Conservation (phyloP, 2,113 vertebrate species). For the Propithecus coquereli region DNA sequence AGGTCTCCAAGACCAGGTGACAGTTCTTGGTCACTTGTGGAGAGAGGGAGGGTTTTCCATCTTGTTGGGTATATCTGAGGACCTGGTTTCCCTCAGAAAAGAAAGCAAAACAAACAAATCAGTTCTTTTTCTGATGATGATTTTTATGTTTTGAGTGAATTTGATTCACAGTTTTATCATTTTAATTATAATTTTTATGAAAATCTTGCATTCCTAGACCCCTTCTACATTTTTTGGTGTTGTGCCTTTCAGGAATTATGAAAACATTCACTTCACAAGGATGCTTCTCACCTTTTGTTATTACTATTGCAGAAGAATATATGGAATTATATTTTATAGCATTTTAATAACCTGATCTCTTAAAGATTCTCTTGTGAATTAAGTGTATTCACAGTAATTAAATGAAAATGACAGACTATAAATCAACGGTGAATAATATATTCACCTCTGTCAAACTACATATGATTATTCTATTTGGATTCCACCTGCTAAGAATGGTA, state of each 20-base stretch:
- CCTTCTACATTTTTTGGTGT: background rate
- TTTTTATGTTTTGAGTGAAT: background rate
- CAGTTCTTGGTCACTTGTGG: background rate
- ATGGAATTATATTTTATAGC: background rate
- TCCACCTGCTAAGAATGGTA: background rate
- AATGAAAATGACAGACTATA: background rate
- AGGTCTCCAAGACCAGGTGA: background rate
- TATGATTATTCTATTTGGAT: background rate
- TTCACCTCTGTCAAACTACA: background rate
- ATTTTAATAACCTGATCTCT: conserved; percentile 7
- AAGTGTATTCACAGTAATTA: background rate
- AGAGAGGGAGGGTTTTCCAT: background rate
- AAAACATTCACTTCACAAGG: background rate
- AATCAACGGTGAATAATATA: background rate
- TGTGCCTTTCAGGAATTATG: background rate
- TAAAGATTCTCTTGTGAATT: background rate
- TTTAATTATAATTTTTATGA: background rate
- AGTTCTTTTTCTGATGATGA: background rate
- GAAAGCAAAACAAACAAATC: background rate
- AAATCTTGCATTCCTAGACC: background rate
- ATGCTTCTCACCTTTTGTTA: background rate
- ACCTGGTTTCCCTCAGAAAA: background rate
- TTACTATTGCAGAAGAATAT: background rate
- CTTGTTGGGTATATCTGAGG: background rate
- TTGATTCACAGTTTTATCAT: background rate